Base-by-base conservation (phyloP, 2,888 invertebrate species). In the Myathropa florea region DNA sequence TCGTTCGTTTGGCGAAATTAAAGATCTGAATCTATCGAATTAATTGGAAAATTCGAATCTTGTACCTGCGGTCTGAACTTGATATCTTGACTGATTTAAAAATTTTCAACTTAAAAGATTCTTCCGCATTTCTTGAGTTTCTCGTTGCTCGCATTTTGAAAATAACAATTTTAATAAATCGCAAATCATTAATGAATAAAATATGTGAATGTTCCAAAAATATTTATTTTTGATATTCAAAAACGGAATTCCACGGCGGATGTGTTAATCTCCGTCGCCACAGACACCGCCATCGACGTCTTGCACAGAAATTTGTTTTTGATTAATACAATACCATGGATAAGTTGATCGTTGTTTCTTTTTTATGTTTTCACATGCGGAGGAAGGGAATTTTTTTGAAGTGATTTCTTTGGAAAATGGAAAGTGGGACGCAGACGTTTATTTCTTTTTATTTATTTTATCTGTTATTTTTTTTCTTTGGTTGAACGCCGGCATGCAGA, bases 51-150 rank as follows among this genome's bases (percentile, higher is more conserved):
- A 75, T 75, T 75, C n/a, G 67, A 63, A 83, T 72, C 33, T 64
- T 78, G 53, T n/a, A 84, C 76, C 81, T 76, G 57, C 61, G 23
- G 21, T 61, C 76, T 53, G 61, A 81, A 76, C 81, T 84, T 84
- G 30, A 46, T 28, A 9, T 6, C 1, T 24, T 57, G 30, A 18
- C 71, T 53, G 46, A 72, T 63, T 23, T 24, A 9, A 55, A 18
- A 4, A 30, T 30, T 59, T 75, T 71, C 33, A 55, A 70, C 21
- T 24, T 76, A 76, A 77, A 82, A 71, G 63, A 24, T 61, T 57
- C 6, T 30, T 73, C 7, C 39, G 68, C 61, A 24, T 53, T 60
- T 73, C 10, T 39, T 14, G 9, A 9, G 30, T 14, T 39, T 36
- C 33, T 23, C 10, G 12, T 59, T 1, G 3, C 4, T 46, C 18